phyloP scores from a whole-genome alignment of 2,888 invertebrate genomes.

The Azorinus chamasolen region DNA sequence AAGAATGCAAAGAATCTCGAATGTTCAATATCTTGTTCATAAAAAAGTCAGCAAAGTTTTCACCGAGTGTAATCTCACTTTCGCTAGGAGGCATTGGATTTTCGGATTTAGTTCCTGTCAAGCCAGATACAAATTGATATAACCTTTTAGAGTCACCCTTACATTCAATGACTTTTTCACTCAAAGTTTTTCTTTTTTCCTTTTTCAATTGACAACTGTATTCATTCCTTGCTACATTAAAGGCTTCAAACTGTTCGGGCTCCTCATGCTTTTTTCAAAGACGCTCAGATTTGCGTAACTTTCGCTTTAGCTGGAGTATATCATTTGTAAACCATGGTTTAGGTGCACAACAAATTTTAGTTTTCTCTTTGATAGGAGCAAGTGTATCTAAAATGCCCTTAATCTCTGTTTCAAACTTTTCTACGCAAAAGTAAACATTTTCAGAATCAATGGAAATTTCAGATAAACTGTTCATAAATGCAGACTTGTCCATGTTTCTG shows the following conservation, averaged over 20 bases:
- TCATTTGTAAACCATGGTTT: slow-evolving; percentile 46
- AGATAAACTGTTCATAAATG: slow-evolving; percentile 20
- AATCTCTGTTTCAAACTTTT: slow-evolving; percentile 31
- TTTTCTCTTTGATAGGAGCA: no score
- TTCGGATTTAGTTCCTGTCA: slow-evolving; percentile 43
- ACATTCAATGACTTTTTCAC: slow-evolving; percentile 15
- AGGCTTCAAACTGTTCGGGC: slow-evolving; percentile 10
- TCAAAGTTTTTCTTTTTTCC: slow-evolving; percentile 18
- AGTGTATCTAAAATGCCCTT: slow-evolving; percentile 17
- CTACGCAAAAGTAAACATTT: slow-evolving; percentile 17
- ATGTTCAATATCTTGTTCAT: slow-evolving; percentile 41
- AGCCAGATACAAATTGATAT: slow-evolving; percentile 31
- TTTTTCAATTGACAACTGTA: neutral
- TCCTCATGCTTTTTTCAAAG: slow-evolving; percentile 5
- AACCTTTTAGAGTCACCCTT: slow-evolving; percentile 33
- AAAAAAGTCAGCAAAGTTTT: slow-evolving; percentile 48
- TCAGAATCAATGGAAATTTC: slow-evolving; percentile 9
- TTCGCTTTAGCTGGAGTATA: slow-evolving; percentile 17
- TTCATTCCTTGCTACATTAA: slow-evolving; percentile 14
- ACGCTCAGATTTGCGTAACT: slow-evolving; percentile 25
- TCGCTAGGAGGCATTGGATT: slow-evolving; percentile 31
- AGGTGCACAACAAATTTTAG: slow-evolving; percentile 29
- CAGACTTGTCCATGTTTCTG: slow-evolving; percentile 8
- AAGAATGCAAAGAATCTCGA: slow-evolving; percentile 27
- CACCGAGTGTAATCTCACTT: slow-evolving; percentile 16